Base-by-base conservation (phyloP, 2,888 invertebrate species). In the Portevinia maculata region DNA sequence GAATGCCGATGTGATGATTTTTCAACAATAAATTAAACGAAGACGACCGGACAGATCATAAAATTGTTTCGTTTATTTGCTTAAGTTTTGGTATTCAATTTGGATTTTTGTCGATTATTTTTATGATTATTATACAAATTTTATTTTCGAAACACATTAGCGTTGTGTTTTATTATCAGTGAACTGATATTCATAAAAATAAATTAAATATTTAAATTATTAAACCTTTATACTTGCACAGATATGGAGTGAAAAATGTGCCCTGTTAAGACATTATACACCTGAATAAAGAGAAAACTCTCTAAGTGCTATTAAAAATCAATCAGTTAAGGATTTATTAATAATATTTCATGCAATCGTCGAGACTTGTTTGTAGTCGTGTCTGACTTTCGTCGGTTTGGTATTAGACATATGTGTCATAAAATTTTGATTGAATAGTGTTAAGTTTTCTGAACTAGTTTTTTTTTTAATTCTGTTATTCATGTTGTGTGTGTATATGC, bases 201-300 rank as follows among this genome's bases (percentile, higher is more conserved):
- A 67, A 64, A 75, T 81, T 81, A 70, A 75, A 76, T 81, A 55
- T 65, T 60, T 75, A 75, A 59, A 81, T 81, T 75, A 65, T 57
- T 55, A 73, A 62, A 8, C 11, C 48, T 53, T 52, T 30, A n/a
- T 17, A 57, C 24, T 5, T 24, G 5, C 24, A 24, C 5, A n/a
- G n/a, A n/a, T 24, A 24, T 24, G 24, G 24, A 24, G 24, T 24
- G 5, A 24, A 5, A 24, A 2, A 24, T 24, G 5, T 24, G 24
- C 5, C 24, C 5, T 5, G 24, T 15, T 13, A 13, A 37, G 13
- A 6, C 13, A 37, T 52, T 11, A 17, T 19, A 65, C 39, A 52
- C 30, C 5, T 8, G 28, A 37, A 46, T 17, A 46, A 57, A 30
- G 15, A 34, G 55, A 57, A 60, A 70, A 71, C 0, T 44, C n/a